Evolutionary conservation across 2,888 invertebrate genomes (phyloP), one percentile per base, ranked within the genome.

Genomic region (Drosophila lacicola): DNA sequence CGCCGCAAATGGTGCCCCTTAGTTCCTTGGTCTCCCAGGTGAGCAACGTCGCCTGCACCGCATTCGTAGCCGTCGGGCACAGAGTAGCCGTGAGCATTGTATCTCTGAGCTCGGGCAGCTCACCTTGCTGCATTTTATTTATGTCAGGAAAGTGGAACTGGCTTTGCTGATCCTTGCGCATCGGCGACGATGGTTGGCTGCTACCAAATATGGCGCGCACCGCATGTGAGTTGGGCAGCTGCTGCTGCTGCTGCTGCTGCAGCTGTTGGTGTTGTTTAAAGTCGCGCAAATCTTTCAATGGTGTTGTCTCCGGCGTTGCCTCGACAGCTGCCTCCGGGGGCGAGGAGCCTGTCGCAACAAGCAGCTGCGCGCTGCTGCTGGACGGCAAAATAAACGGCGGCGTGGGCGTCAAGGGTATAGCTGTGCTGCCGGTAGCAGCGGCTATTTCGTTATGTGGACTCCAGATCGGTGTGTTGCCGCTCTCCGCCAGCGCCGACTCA

Each of bases 291-390:
- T 94, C 96, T 91, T 96, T 95, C 21, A 96, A 94, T 3, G 97
- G 97, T 41, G 97, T 97, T 49, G 97, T 97, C 93, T 97, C 97
- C 1, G 97, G 97, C 6, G 97, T 97, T 4, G 97, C 97, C 93
- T 97, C 97, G 62, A 97, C 96, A 33, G 97, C 97, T 46, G 97
- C 96, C 93, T 97, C 97, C 5, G 97, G 97, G 34, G 96, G 96
- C 14, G 96, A 95, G 0, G 95, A 94, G 37, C 95, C 95, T 88
- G 94, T 94, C 70, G 93, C 93, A 21, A 90, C 90, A 36, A 91
- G 66, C 25, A 91, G 64, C 70, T 90, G 90, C 14, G 73, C 71
- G 46, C 76, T 78, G 34, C 72, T 74, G 21, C 42, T 75, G 8
- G 71, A 39, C 25, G 80, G 93, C 85, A 91, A 93, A 90, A 88